phyloP scores from a whole-genome alignment of 2,888 invertebrate genomes.

The Hyles lineata region DNA sequence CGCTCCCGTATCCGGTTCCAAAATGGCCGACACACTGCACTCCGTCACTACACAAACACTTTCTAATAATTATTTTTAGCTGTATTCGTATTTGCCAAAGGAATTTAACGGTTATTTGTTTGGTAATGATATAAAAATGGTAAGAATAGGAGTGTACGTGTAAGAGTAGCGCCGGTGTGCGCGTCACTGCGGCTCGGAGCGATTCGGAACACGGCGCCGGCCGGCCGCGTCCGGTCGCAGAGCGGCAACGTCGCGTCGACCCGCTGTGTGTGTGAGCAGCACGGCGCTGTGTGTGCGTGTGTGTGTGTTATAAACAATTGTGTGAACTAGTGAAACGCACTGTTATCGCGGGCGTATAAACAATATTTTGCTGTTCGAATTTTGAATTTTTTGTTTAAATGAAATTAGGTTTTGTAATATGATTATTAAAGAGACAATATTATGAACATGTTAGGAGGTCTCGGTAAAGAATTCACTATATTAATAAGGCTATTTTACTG shows the following conservation, averaged over 20 bases:
- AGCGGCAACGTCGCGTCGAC: slow-evolving; percentile 46
- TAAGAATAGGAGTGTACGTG: slow-evolving; percentile 44
- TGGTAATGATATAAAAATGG: not conserved
- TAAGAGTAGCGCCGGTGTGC: slow-evolving; percentile 46
- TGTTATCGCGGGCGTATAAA: not conserved
- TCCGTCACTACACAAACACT: slow-evolving; percentile 19
- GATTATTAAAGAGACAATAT: no score
- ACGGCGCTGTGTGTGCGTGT: not conserved
- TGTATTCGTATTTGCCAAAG: not conserved
- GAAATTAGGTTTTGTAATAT: not conserved
- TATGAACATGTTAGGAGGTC: no score
- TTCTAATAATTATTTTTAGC: not conserved
- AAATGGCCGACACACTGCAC: slow-evolving; percentile 34
- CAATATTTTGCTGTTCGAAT: not conserved
- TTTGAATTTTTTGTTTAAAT: not conserved
- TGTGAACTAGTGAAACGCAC: not conserved
- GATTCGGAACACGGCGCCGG: slow-evolving; percentile 25
- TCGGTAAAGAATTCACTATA: no score
- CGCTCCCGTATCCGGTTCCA: slow-evolving; percentile 37
- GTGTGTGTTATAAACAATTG: no score
- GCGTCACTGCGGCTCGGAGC: slow-evolving; percentile 49
- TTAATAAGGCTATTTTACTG: no score
- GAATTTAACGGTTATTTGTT: not conserved
- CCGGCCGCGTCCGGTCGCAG: slow-evolving; percentile 47
- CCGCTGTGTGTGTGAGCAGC: slow-evolving; percentile 11